phyloP scores from a whole-genome alignment of 1,140 invertebrate genomes.

The Calephelis nemesis region DNA sequence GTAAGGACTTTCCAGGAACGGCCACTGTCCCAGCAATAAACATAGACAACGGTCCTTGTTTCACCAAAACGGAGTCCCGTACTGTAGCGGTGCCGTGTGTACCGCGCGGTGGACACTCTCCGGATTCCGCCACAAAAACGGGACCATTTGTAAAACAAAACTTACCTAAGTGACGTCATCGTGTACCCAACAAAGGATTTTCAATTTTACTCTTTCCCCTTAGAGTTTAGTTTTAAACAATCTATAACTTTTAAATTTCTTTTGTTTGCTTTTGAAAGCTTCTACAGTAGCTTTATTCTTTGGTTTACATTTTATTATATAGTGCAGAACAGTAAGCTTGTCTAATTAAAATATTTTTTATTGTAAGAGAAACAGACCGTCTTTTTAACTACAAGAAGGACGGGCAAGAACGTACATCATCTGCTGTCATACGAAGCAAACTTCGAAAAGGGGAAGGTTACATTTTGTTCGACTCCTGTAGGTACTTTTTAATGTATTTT shows the following conservation, averaged over 20 bases:
- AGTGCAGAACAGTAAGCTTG: no score
- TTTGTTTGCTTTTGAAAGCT: no score
- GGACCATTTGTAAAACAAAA: constrained; percentile 3
- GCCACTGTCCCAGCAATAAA: constrained; percentile 15
- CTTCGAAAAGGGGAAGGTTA: no score
- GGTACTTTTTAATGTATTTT: no score
- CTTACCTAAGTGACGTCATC: neutral
- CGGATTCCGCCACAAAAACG: neutral
- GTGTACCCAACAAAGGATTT: neutral
- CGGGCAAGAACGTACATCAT: no score
- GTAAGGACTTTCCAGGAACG: constrained; percentile 4
- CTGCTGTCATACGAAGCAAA: no score
- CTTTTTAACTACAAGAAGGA: no score
- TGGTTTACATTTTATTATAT: no score
- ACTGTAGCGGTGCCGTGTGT: constrained; percentile 5
- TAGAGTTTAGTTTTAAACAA: constrained; percentile 1
- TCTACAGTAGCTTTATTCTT: no score
- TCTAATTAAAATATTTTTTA: no score
- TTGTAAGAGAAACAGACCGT: no score
- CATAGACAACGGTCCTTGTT: constrained; percentile 7
- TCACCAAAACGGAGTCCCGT: constrained; percentile 1
- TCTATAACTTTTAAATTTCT: neutral
- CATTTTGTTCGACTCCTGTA: no score
- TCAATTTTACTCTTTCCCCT: neutral
- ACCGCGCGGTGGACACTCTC: neutral